Conservation (phyloP, 1,140 invertebrate species). For the Augochlora pura region DNA sequence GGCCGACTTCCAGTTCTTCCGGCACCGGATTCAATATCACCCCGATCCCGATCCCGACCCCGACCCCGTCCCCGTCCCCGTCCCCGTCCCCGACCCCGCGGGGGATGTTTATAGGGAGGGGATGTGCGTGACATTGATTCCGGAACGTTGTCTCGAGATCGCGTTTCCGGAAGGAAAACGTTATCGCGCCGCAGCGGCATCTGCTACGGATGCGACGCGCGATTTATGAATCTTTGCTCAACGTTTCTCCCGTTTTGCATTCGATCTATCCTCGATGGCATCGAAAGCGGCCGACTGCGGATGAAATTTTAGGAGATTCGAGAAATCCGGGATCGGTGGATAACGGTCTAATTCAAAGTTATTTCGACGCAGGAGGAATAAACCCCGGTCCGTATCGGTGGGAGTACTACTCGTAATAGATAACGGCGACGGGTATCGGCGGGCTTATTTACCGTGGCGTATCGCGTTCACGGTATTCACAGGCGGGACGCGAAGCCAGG, state of each 20-base stretch:
- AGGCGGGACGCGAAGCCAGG: conserved; percentile 4
- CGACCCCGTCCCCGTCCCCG: background rate
- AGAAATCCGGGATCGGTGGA: background rate
- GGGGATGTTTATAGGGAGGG: background rate
- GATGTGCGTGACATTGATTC: conserved; percentile 8
- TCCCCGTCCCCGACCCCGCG: background rate
- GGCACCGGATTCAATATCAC: conserved; percentile 35
- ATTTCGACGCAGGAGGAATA: conserved; percentile 23
- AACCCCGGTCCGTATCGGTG: conserved; percentile 21
- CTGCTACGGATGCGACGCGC: background rate
- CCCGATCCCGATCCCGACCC: background rate
- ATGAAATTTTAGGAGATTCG: too few relatives aligned
- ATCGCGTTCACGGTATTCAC: conserved; percentile 50
- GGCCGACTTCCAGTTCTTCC: conserved; percentile 45
- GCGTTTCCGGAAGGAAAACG: background rate
- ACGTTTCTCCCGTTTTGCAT: background rate
- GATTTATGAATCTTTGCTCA: background rate
- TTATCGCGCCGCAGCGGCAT: background rate
- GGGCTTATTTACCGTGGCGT: conserved; percentile 45
- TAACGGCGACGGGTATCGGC: conserved; percentile 38
- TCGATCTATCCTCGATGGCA: too few relatives aligned
- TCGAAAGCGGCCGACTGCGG: too few relatives aligned
- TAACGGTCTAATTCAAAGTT: conserved; percentile 1
- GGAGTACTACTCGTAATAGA: conserved; percentile 35
- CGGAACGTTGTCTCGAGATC: background rate